phyloP scores from a whole-genome alignment of 2,888 invertebrate genomes.

The Hymenopus coronatus region DNA sequence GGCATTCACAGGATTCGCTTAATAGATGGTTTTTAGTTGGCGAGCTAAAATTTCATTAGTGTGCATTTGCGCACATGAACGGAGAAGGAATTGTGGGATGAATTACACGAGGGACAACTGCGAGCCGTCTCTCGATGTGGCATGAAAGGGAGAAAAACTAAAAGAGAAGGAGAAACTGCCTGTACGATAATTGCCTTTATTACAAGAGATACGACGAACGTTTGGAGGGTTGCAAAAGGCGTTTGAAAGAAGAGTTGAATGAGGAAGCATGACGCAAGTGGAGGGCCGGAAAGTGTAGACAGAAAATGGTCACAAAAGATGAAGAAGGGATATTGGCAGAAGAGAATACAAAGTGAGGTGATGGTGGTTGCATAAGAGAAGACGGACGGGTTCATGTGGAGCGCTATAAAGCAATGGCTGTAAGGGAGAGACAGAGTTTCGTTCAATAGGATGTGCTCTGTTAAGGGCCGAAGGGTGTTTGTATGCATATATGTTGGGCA shows the following conservation, averaged over 20 bases:
- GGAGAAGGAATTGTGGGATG: background rate
- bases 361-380: conserved; percentile 5
- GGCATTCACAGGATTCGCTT: background rate
- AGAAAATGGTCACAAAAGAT: conserved; percentile 14
- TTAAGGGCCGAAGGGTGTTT: background rate
- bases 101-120: background rate
- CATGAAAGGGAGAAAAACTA: background rate
- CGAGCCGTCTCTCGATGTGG: background rate
- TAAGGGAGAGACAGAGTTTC: background rate
- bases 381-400: conserved; percentile 9
- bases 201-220: background rate
- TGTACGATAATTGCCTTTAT: conserved; percentile 14
- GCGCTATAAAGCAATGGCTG: conserved; percentile 4
- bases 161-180: background rate
- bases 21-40: background rate
- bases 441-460: conserved; percentile 9
- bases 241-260: conserved; percentile 15
- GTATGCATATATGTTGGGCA: background rate
- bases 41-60: background rate
- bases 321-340: conserved; percentile 5
- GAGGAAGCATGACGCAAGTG: conserved; percentile 1
- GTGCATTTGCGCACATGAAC: background rate
- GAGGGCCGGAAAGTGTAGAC: background rate
- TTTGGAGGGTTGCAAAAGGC: background rate
- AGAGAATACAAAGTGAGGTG: background rate